These are phyloP conservation scores for Drosophila ezoana DNA, from an alignment of 2,888 invertebrate genomes.

Conservation along the genomic window DNA sequence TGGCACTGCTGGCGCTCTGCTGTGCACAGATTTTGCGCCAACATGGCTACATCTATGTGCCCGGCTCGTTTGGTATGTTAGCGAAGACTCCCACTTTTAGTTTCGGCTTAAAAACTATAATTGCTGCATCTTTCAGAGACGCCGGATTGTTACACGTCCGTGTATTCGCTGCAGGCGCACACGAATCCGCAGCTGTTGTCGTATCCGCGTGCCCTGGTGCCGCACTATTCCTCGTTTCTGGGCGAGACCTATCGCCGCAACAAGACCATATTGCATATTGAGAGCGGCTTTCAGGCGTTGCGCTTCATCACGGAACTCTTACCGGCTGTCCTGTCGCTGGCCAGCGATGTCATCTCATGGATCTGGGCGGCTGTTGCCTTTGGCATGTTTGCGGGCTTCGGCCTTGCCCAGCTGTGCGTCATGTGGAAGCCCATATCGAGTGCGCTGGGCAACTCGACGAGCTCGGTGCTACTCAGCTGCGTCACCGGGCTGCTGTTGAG, in stretches of 20 bases:
- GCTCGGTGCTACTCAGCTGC: conserved; percentile 91
- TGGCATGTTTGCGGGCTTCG: conserved; percentile 93
- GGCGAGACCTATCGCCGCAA: conserved; percentile 83
- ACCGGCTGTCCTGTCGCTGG: conserved; percentile 92
- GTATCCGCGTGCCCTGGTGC: conserved; percentile 84
- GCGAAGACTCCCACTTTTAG: no score
- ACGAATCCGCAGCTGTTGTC: conserved; percentile 87
- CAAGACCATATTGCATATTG: conserved; percentile 82
- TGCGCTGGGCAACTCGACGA: conserved; percentile 90
- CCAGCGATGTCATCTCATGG: conserved; percentile 91
- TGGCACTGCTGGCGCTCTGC: conserved; percentile 92
- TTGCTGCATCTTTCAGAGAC: conserved; percentile 87
- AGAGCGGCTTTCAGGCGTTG: conserved; percentile 93
- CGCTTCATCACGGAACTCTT: conserved; percentile 95
- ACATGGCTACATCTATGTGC: conserved; percentile 90
- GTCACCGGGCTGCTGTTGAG: conserved; percentile 92
- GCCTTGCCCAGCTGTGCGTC: conserved; percentile 94
- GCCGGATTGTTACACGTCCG: conserved; percentile 89
- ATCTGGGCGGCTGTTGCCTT: conserved; percentile 96
- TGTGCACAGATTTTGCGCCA: conserved; percentile 92
- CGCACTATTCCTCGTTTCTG: conserved; percentile 83
- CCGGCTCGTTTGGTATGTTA: conserved; percentile 93
- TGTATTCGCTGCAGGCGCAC: conserved; percentile 87
- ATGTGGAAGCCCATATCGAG: conserved; percentile 96
- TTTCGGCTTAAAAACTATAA: no score